Percentiles rank a stretch among this genome's conserved stretches.
phyloP scores from a whole-genome alignment of 2,797 vertebrate species.

The Oreortyx pictus region DNA sequence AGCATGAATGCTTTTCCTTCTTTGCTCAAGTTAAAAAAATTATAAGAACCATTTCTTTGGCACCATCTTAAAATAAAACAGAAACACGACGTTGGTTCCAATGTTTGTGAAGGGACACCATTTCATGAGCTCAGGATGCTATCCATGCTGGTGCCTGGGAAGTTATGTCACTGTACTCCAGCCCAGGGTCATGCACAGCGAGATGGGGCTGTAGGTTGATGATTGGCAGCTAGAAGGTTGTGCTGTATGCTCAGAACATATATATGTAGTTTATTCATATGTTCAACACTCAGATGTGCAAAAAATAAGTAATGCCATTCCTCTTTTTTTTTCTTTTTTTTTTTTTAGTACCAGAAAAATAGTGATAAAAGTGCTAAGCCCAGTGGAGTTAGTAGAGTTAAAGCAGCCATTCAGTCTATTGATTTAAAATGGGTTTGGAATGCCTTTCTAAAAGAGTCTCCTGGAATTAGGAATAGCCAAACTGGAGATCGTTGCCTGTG shows the following conservation, averaged over 20 bases:
- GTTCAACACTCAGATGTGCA: not conserved
- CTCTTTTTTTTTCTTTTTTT: not conserved
- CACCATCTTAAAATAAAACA: not conserved
- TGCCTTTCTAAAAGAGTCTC: not conserved
- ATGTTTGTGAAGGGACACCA: not conserved
- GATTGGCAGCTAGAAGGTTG: not conserved
- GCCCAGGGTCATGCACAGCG: not conserved
- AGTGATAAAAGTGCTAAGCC: not conserved
- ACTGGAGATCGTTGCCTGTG: not conserved
- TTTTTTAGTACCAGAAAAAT: not conserved
- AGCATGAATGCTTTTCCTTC: not conserved
- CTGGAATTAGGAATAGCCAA: not conserved
- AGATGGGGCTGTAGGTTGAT: not conserved
- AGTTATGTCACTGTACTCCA: not conserved
- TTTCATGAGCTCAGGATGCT: not conserved
- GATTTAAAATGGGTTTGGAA: slow-evolving; percentile 36
- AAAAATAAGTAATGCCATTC: not conserved
- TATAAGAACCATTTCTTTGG: not conserved
- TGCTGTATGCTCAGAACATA: not conserved
- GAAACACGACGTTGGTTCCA: not conserved
- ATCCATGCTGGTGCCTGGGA: not conserved
- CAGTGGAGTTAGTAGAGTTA: not conserved
- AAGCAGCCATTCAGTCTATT: not conserved
- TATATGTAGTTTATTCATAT: not conserved
- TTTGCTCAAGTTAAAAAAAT: not conserved